Conservation (phyloP, 2,113 vertebrate genomes). For the Grus americana region DNA sequence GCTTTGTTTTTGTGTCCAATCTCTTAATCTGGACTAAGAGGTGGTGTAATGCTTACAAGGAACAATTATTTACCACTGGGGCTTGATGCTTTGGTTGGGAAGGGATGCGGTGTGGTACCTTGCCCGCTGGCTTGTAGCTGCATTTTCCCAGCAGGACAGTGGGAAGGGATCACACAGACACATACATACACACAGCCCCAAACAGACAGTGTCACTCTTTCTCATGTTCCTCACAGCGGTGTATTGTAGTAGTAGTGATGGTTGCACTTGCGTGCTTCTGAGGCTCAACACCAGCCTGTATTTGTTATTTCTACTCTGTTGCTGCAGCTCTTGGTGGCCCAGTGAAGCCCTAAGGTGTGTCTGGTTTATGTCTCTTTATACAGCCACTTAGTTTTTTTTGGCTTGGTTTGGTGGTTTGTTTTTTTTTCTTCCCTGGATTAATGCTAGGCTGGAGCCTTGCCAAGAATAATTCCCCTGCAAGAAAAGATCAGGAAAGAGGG, state of each 20-base stretch:
- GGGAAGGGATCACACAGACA: background rate
- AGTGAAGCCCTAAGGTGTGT: background rate
- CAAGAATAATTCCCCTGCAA: slow-evolving; percentile 51
- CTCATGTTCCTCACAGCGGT: too few relatives aligned
- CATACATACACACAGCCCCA: rapidly evolving
- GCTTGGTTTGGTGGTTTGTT: too few relatives aligned
- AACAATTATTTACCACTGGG: background rate
- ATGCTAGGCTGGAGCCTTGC: background rate
- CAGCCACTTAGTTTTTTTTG: background rate
- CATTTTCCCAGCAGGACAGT: rapidly evolving
- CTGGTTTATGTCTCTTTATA: slow-evolving; percentile 11
- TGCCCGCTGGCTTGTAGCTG: background rate
- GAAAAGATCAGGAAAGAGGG: slow-evolving; percentile 48
- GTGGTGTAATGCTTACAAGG: background rate
- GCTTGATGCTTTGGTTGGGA: background rate
- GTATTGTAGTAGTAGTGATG: background rate
- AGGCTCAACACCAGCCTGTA: background rate
- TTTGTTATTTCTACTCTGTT: background rate
- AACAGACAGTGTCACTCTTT: too few relatives aligned
- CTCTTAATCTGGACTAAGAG: background rate
- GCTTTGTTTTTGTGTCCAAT: background rate
- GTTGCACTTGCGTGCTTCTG: background rate
- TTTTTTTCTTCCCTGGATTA: too few relatives aligned
- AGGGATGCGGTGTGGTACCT: background rate
- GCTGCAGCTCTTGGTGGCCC: background rate